Percentiles rank a stretch among this genome's conserved stretches.
Evolutionary conservation across 1,140 invertebrate genomes (phyloP).

Genomic region (Chymomyza costata): DNA sequence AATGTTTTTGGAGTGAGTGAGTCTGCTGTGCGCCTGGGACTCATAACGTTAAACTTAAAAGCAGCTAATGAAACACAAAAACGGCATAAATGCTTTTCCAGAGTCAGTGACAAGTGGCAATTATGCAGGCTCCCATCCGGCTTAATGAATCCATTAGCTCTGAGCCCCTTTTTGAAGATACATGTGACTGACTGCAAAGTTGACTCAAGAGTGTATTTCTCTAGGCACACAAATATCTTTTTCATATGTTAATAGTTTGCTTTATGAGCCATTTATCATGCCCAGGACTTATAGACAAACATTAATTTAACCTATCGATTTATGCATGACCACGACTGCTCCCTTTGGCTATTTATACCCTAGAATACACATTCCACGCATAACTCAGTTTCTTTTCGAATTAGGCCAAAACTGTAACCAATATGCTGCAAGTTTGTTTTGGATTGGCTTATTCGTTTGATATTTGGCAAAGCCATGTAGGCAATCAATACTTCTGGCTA

Average conservation of each 20-base stretch:
- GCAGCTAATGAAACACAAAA: slow-evolving; percentile 31
- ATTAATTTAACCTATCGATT: slow-evolving; percentile 19
- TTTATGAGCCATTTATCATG: slow-evolving; percentile 65
- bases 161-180: too few species aligned
- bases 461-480: slow-evolving; percentile 28
- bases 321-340: slow-evolving; percentile 18
- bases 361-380: slow-evolving; percentile 26
- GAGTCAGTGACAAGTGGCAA: slow-evolving; percentile 17
- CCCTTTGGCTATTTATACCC: slow-evolving; percentile 16
- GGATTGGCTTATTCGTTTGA: too few species aligned
- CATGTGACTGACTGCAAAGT: too few species aligned
- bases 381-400: slow-evolving; percentile 34
- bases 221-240: background rate
- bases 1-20: background rate
- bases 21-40: slow-evolving; percentile 33
- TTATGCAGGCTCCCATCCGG: slow-evolving; percentile 12
- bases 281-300: slow-evolving; percentile 7
- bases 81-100: slow-evolving; percentile 23
- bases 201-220: slow-evolving; percentile 13
- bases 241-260: slow-evolving; percentile 48
- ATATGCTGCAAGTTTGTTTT: too few species aligned
- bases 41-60: slow-evolving; percentile 57
- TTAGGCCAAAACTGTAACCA: slow-evolving; percentile 31
- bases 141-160: too few species aligned
- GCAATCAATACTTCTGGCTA: slow-evolving; percentile 63